phyloP scores from a whole-genome alignment of 2,888 invertebrate genomes.

The Monopis laevigella region DNA sequence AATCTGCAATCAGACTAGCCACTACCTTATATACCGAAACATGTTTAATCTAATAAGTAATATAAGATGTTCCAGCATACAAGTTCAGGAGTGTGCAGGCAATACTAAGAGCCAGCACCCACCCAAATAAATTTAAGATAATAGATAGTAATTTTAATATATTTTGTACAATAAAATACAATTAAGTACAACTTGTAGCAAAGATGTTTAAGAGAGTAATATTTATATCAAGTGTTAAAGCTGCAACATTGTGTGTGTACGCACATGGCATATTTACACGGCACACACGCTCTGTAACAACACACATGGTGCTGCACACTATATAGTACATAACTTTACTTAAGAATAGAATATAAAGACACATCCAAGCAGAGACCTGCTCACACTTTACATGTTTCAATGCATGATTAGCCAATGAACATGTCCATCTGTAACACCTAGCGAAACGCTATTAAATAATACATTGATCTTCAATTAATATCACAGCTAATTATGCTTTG shows the following conservation, averaged over 20 bases:
- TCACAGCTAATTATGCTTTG: conserved; percentile 69
- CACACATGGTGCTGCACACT: conserved; percentile 64
- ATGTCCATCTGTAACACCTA: conserved; percentile 55
- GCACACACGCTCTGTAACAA: conserved; percentile 61
- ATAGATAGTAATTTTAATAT: conserved; percentile 70
- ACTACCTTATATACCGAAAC: conserved; percentile 64
- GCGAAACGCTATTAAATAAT: conserved; percentile 64
- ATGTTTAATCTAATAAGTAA: conserved; percentile 55
- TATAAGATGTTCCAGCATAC: conserved; percentile 64
- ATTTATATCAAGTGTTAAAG: conserved; percentile 65
- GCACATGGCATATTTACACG: conserved; percentile 66
- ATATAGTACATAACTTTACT: conserved; percentile 61
- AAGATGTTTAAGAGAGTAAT: conserved; percentile 71
- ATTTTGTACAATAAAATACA: conserved; percentile 76
- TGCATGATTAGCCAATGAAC: conserved; percentile 69
- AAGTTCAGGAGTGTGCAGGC: conserved; percentile 64
- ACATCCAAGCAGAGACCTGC: conserved; percentile 63
- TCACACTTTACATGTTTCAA: conserved; percentile 63
- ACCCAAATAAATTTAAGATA: conserved; percentile 58
- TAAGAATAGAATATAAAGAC: conserved; percentile 66
- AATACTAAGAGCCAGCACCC: conserved; percentile 56
- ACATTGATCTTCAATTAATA: conserved; percentile 65
- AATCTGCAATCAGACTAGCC: conserved; percentile 67
- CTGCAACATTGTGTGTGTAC: conserved; percentile 65
- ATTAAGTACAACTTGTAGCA: conserved; percentile 77